Evolutionary conservation across 2,113 vertebrate species (phyloP).

Genomic region (Boleophthalmus pectinirostris): DNA sequence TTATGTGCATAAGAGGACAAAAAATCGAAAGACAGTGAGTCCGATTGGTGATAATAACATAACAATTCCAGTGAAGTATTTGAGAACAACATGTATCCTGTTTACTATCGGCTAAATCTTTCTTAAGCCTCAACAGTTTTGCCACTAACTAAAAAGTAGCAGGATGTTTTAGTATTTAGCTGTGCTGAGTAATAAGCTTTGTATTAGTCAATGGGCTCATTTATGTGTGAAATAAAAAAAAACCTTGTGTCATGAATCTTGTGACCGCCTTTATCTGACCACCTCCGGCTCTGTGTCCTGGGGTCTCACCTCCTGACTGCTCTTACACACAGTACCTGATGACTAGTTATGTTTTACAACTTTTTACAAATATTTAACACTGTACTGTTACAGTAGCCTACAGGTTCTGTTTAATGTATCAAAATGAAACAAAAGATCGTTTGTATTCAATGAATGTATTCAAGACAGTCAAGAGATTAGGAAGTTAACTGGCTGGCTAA

Average conservation of each 20-base stretch:
- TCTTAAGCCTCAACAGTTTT: neutral
- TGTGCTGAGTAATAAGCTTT: constrained; percentile 23
- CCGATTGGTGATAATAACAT: neutral
- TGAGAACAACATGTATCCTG: neutral
- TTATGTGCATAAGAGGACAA: too few species aligned
- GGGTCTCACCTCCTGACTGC: constrained; percentile 45
- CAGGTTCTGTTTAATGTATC: neutral
- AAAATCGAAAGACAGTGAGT: neutral
- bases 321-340: constrained; percentile 39
- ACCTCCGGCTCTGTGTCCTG: constrained; percentile 58
- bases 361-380: constrained; percentile 12
- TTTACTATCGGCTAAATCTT: neutral
- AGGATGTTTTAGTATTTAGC: constrained; percentile 16
- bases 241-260: constrained; percentile 59
- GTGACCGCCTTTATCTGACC: constrained; percentile 57
- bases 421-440: neutral
- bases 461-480: too few species aligned
- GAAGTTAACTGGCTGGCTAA: too few species aligned
- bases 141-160: neutral
- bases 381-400: neutral
- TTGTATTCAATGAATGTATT: neutral
- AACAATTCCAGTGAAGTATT: neutral
- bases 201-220: constrained; percentile 55
- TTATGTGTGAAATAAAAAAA: constrained; percentile 60
- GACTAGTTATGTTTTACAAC: constrained; percentile 5